Evolutionary conservation across 2,113 vertebrate genomes (phyloP), one percentile per base, ranked within the genome.

Genomic region (Mionectes macconnelli): DNA sequence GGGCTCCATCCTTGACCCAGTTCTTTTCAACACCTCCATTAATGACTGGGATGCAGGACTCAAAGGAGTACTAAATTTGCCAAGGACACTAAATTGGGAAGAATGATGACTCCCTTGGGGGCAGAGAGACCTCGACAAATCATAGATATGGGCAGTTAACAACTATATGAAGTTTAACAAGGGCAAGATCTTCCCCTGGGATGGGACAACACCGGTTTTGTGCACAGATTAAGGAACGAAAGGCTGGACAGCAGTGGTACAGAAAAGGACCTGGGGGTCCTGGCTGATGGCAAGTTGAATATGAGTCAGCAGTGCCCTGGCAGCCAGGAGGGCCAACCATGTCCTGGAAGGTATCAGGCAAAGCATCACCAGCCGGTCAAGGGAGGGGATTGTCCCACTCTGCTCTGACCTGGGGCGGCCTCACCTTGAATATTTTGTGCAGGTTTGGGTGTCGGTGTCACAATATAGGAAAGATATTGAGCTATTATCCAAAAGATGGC

Each of bases 361-460:
- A 30, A 78, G 12, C 33, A 53, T 62, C 1, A 0, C 16, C 53
- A 69, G 9, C 23, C 0, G 0, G 23, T 8, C 9, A 18, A 45
- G 28, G 64, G 8, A n/a, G 23, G 28, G 17, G 14, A 33, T 87
- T 53, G 6, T 62, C 23, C 56, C 0, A 0, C 47, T 69, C 55
- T 53, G 27, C 28, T 53, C 47, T 78, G 47, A 3, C 1, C 39
- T n/a, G 39, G 9, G 5, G 4, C 0, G 0, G 6, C 18, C 33
- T 53, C 33, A 24, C 14, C 28, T 62, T 0, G 0, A n/a, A 20
- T 13, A 8, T 30, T 53, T 5, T 3, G 45, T 8, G 2, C 12
- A 53, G 19, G 8, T 60, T 3, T 39, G 55, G 33, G 9, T 23
- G 4, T 10, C 21, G 33, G 9, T 23, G 4, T 10, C 21, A 31